Percentiles rank a stretch among this genome's conserved stretches.
These are phyloP conservation scores for Frankliniella intonsa DNA, from an alignment of 2,888 invertebrate genomes.

Conservation along the genomic window DNA sequence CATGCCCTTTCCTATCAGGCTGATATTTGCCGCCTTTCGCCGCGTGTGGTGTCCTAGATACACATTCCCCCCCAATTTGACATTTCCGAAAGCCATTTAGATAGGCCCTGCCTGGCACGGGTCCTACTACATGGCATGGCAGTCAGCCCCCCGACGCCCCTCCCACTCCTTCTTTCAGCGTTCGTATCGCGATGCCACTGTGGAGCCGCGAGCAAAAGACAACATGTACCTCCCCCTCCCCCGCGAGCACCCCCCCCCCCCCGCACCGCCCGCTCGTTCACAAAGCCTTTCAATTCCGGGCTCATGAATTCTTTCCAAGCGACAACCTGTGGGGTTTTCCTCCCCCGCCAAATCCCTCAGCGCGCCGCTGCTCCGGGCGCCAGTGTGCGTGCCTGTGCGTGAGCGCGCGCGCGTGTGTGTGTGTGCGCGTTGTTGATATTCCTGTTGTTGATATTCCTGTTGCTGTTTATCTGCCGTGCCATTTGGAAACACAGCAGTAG, in stretches of 20 bases:
- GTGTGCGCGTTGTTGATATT: background rate
- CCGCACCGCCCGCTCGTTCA: background rate
- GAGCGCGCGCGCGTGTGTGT: no score
- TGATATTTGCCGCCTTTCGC: no score
- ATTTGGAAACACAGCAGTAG: no score
- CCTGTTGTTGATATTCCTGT: background rate
- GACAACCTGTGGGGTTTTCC: constrained; percentile 18
- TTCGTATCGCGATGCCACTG: background rate
- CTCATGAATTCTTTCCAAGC: constrained; percentile 16
- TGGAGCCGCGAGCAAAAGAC: background rate
- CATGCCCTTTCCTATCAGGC: no score
- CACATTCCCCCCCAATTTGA: background rate
- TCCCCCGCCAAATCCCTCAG: background rate
- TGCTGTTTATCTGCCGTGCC: no score
- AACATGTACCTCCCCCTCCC: background rate
- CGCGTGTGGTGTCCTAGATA: no score
- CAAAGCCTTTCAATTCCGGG: constrained; percentile 17
- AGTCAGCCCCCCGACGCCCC: background rate
- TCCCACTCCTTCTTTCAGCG: background rate
- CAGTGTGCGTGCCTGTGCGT: no score
- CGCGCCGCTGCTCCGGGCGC: background rate
- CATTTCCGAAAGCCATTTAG: background rate
- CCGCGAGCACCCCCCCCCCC: background rate
- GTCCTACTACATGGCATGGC: background rate
- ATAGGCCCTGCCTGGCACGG: background rate